phyloP scores from a whole-genome alignment of 2,888 invertebrate genomes.

The Andrena trimmerana region DNA sequence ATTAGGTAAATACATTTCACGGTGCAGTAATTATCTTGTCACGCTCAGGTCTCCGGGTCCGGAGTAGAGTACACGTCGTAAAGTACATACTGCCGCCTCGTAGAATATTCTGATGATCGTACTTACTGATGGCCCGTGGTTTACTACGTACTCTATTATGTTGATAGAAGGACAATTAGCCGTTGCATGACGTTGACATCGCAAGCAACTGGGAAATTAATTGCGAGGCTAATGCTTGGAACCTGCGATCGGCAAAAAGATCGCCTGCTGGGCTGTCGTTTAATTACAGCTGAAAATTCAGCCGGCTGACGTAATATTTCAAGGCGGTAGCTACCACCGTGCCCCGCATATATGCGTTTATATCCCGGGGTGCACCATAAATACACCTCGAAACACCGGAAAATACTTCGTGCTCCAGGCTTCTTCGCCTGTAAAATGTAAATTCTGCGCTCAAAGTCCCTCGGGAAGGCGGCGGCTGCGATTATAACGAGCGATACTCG shows the following conservation, averaged over 20 bases:
- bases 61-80: slow-evolving; percentile 43
- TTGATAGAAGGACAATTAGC: slow-evolving; percentile 62
- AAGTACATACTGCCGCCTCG: slow-evolving; percentile 50
- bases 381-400: background rate
- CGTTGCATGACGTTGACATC: slow-evolving; percentile 48
- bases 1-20: slow-evolving; percentile 51
- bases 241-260: slow-evolving; percentile 34
- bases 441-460: background rate
- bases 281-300: slow-evolving; percentile 23
- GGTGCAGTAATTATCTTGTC: slow-evolving; percentile 52
- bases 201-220: slow-evolving; percentile 57
- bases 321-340: background rate
- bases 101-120: slow-evolving; percentile 58
- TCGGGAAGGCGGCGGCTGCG: slow-evolving; percentile 7
- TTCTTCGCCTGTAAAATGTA: background rate
- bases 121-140: slow-evolving; percentile 56
- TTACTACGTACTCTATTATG: slow-evolving; percentile 59
- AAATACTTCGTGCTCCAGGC: background rate
- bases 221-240: slow-evolving; percentile 31
- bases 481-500: slow-evolving; percentile 8
- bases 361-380: background rate
- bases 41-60: slow-evolving; percentile 34
- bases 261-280: background rate
- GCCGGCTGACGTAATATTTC: background rate
- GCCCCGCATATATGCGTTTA: background rate